phyloP scores from a whole-genome alignment of 2,113 vertebrate species.

The Tichodroma muraria region DNA sequence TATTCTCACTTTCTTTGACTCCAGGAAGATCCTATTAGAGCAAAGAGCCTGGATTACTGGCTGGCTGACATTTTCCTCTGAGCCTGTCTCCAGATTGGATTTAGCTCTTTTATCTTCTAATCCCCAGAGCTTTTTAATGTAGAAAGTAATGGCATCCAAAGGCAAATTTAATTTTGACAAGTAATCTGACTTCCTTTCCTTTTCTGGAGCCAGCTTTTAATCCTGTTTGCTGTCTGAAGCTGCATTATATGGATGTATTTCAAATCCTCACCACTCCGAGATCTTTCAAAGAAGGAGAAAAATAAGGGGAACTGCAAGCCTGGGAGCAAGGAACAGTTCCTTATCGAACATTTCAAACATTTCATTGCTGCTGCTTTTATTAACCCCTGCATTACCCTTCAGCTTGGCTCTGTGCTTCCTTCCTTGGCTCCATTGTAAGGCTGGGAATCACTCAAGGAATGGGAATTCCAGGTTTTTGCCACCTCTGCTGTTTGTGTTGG shows the following conservation, averaged over 20 bases:
- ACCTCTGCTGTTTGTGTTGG: not conserved
- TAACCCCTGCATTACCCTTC: not conserved
- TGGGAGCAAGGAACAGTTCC: not conserved
- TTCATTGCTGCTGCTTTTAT: not conserved
- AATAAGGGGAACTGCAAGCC: not conserved
- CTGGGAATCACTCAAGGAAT: not conserved
- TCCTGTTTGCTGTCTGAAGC: slow-evolving; percentile 28
- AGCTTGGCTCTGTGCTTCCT: not conserved
- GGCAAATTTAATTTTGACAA: slow-evolving; percentile 31
- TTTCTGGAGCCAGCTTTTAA: not conserved
- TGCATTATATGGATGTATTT: not conserved
- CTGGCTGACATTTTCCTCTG: slow-evolving; percentile 19
- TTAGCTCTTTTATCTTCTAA: slow-evolving; percentile 47
- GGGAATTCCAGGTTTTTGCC: not conserved
- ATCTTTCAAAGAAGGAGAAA: not conserved
- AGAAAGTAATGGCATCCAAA: slow-evolving; percentile 1
- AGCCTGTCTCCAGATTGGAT: slow-evolving; percentile 30
- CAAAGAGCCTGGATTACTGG: not conserved
- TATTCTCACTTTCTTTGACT: slow-evolving; percentile 3
- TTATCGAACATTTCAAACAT: not conserved
- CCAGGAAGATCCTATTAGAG: not conserved
- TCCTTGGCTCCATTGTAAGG: accelerated
- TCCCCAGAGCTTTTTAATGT: slow-evolving; percentile 23
- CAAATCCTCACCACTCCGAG: not conserved
- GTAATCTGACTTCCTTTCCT: slow-evolving; percentile 26